phyloP scores from a whole-genome alignment of 2,113 vertebrate species.

The Coptodon rendalli region DNA sequence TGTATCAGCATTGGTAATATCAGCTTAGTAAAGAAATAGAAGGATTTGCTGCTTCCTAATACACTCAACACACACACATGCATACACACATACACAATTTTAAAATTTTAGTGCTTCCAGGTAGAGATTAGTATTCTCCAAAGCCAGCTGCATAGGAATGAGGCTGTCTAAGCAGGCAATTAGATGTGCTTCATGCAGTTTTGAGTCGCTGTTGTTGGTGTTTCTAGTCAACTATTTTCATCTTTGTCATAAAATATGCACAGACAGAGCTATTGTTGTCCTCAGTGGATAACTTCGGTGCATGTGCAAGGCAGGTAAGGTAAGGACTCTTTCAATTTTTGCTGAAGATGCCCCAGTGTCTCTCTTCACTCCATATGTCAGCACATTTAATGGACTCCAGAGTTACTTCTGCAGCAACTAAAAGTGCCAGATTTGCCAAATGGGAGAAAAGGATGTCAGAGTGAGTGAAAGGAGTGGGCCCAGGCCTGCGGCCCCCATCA shows the following conservation, averaged over 20 bases:
- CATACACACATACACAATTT: not conserved
- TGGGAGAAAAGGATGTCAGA: not conserved
- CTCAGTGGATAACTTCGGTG: slow-evolving; percentile 21
- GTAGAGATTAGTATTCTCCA: slow-evolving; percentile 21
- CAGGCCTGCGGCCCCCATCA: not conserved
- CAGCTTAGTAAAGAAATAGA: not conserved
- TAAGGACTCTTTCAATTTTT: slow-evolving; percentile 20
- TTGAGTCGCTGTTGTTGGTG: slow-evolving; percentile 2
- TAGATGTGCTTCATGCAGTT: slow-evolving; percentile 36
- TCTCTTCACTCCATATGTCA: slow-evolving; percentile 26
- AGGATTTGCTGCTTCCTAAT: not conserved
- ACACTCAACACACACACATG: not conserved
- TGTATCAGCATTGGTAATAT: not conserved
- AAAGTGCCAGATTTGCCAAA: slow-evolving; percentile 15
- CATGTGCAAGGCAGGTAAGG: not conserved
- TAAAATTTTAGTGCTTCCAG: not conserved
- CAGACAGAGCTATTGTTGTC: slow-evolving; percentile 26
- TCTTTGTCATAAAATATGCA: slow-evolving; percentile 49
- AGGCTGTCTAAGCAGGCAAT: slow-evolving; percentile 35
- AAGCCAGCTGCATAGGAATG: slow-evolving; percentile 14
- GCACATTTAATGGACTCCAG: slow-evolving; percentile 35
- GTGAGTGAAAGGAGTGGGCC: not conserved
- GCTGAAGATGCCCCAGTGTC: slow-evolving; percentile 25
- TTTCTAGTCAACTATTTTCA: slow-evolving; percentile 41
- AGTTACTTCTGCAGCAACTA: slow-evolving; percentile 13